Evolutionary conservation across 1,140 invertebrate species (phyloP).

Genomic region (Sminthurides bifidus): DNA sequence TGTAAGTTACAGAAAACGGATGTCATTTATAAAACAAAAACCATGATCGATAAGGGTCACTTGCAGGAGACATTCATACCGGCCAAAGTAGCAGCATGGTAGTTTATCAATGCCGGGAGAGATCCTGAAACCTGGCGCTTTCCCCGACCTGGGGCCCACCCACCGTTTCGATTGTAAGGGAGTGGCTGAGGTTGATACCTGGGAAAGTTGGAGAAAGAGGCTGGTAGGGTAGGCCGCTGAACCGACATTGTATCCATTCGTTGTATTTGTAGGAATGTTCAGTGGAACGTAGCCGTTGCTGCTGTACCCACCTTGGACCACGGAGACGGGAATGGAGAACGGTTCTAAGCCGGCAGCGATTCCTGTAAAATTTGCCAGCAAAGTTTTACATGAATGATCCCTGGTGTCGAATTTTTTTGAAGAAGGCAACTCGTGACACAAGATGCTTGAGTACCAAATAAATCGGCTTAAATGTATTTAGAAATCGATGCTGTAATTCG

Average conservation of each 20-base stretch:
- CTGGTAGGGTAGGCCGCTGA: too few relatives aligned
- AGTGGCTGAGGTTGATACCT: neutral
- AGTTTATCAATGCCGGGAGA: neutral
- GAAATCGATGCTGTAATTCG: too few relatives aligned
- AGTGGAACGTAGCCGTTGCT: neutral
- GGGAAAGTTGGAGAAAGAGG: neutral
- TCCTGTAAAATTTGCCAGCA: too few relatives aligned
- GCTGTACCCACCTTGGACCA: neutral
- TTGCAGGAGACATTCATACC: neutral
- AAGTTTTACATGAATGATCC: too few relatives aligned
- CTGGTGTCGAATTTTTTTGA: too few relatives aligned
- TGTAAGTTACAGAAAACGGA: neutral
- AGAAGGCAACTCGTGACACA: too few relatives aligned
- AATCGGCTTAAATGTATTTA: too few relatives aligned
- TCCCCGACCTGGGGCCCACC: too few relatives aligned
- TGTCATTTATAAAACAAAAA: neutral
- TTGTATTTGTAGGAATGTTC: too few relatives aligned
- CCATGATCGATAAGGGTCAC: neutral
- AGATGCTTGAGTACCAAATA: too few relatives aligned
- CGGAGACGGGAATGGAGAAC: neutral
- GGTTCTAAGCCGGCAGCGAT: conserved; percentile 30
- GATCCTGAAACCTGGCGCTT: conserved; percentile 8
- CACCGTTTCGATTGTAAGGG: neutral
- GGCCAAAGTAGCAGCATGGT: neutral
- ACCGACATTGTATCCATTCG: too few relatives aligned